A percentile compares a stretch with the other conserved stretches of the same genome.
These are phyloP conservation scores for Lacanobia wlatinum DNA, from an alignment of 2,888 invertebrate genomes.

Conservation along the genomic window DNA sequence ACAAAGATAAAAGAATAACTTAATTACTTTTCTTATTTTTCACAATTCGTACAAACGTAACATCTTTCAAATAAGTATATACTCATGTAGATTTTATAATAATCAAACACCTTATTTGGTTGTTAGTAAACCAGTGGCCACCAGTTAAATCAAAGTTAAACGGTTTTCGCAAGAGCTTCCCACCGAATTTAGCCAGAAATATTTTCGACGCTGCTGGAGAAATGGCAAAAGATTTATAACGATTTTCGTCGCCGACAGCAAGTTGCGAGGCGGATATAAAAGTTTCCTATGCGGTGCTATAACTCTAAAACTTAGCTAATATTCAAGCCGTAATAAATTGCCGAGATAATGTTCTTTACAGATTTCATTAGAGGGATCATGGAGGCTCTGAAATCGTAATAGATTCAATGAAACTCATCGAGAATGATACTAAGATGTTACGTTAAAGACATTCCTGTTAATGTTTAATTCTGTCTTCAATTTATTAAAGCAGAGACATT, in stretches of 20 bases:
- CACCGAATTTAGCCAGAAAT: conserved; percentile 70
- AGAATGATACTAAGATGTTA: conserved; percentile 38
- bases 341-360: conserved; percentile 75
- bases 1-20: no score
- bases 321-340: conserved; percentile 81
- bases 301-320: conserved; percentile 81
- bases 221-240: conserved; percentile 81
- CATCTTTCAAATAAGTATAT: no score
- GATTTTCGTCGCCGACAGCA: conserved; percentile 77
- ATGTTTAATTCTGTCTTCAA: conserved; percentile 16
- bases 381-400: conserved; percentile 60
- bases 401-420: conserved; percentile 60
- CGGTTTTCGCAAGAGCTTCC: conserved; percentile 67
- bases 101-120: conserved; percentile 48
- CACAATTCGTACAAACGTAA: no score
- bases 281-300: conserved; percentile 76
- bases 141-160: conserved; percentile 68
- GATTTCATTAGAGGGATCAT: conserved; percentile 74
- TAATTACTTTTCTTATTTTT: no score
- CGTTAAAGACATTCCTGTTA: conserved; percentile 28
- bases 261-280: conserved; percentile 75
- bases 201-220: conserved; percentile 73
- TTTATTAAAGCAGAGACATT: conserved; percentile 16
- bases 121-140: conserved; percentile 64
- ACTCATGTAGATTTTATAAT: no score